Conservation (phyloP, 2,888 invertebrate species). For the Spodoptera exigua region DNA sequence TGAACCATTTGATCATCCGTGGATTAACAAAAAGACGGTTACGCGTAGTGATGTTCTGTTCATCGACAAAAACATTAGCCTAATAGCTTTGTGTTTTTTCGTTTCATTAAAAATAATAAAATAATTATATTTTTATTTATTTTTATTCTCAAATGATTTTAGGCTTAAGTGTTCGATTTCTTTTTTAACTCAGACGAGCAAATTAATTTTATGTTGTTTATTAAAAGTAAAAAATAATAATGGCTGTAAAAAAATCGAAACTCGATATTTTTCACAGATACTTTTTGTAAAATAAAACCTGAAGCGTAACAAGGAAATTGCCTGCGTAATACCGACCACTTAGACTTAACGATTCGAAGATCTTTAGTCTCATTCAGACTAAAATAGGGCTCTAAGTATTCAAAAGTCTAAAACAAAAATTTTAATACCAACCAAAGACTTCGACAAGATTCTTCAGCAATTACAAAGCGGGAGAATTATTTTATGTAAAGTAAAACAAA, state of each 20-base stretch:
- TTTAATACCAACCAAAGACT: slow-evolving; percentile 37
- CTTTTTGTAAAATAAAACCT: slow-evolving; percentile 14
- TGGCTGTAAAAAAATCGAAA: too few species aligned
- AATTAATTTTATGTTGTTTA: too few species aligned
- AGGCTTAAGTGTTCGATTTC: too few species aligned
- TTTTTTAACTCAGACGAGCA: too few species aligned
- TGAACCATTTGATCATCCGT: slow-evolving; percentile 54
- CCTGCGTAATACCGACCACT: slow-evolving; percentile 32
- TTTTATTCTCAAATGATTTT: too few species aligned
- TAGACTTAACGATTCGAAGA: slow-evolving; percentile 25
- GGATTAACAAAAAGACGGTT: slow-evolving; percentile 55
- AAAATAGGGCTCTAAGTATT: slow-evolving; percentile 28
- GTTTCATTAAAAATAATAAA: too few species aligned
- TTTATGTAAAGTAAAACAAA: slow-evolving; percentile 27
- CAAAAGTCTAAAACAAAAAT: slow-evolving; percentile 17
- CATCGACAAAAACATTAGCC: background rate
- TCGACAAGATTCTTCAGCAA: slow-evolving; percentile 24
- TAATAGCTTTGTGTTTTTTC: too few species aligned
- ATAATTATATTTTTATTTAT: too few species aligned
- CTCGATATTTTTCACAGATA: background rate
- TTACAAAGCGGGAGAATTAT: slow-evolving; percentile 32
- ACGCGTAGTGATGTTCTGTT: slow-evolving; percentile 33
- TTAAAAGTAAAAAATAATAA: too few species aligned
- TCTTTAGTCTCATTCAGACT: slow-evolving; percentile 17
- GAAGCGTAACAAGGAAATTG: slow-evolving; percentile 14